Percentiles rank a stretch among this genome's conserved stretches.
These are phyloP conservation scores for Epistrophe grossulariae DNA, from an alignment of 2,888 invertebrate genomes.

Conservation along the genomic window DNA sequence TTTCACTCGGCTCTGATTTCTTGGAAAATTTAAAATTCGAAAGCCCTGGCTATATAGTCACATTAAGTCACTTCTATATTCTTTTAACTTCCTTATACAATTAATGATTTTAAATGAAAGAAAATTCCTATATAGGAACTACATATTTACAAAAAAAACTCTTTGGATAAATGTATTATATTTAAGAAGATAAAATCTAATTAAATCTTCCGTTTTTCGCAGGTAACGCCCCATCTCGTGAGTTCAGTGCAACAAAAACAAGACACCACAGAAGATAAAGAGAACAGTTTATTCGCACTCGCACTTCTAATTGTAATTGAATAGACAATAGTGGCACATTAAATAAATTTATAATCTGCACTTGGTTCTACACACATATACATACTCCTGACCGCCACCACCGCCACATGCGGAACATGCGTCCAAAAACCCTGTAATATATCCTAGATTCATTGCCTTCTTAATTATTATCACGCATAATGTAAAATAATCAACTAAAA, in stretches of 20 bases:
- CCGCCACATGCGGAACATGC: not conserved
- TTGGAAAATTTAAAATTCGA: not conserved
- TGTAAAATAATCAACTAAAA: conserved; percentile 64
- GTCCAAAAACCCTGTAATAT: conserved; percentile 18
- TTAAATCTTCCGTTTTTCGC: conserved; percentile 11
- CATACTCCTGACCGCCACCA: not conserved
- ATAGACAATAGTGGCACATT: conserved; percentile 69
- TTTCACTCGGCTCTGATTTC: not conserved
- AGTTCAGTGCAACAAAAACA: not conserved
- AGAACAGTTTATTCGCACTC: conserved; percentile 61
- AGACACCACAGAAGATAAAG: conserved; percentile 39
- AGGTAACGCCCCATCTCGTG: conserved; percentile 21
- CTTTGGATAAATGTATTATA: not conserved
- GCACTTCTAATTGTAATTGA: conserved; percentile 61
- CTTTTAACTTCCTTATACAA: not conserved
- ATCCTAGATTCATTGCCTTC: conserved; percentile 47
- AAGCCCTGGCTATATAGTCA: not conserved
- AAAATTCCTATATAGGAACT: not conserved
- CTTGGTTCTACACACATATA: conserved; percentile 32
- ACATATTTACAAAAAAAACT: not conserved
- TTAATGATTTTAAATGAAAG: not conserved
- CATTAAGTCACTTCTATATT: not conserved
- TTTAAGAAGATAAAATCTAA: conserved; percentile 20
- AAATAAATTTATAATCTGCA: conserved; percentile 65
- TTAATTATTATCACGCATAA: conserved; percentile 63